Evolutionary conservation across 2,797 vertebrate species (phyloP).

Genomic region (Notolabrus celidotus): DNA sequence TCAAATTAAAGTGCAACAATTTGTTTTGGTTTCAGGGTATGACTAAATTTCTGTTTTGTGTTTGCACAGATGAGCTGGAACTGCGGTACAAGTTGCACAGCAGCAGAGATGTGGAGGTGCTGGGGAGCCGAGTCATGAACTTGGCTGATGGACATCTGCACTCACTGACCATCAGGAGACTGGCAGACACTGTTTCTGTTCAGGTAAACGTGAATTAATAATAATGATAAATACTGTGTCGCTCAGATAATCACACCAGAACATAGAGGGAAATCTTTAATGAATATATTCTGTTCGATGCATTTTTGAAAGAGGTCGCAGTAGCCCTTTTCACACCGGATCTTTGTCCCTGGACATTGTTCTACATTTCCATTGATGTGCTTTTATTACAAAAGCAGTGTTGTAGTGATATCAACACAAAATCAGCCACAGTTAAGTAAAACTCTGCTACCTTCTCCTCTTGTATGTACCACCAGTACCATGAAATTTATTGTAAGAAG

Average conservation of each 20-base stretch:
- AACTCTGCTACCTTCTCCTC: no score
- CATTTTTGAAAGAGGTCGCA: no score
- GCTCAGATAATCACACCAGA: background rate
- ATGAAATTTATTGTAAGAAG: no score
- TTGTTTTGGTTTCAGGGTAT: background rate
- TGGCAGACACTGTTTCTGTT: conserved; percentile 82
- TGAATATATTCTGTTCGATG: no score
- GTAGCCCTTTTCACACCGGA: no score
- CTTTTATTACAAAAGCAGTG: no score
- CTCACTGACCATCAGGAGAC: conserved; percentile 86
- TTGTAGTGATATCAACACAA: no score
- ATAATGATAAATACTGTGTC: background rate
- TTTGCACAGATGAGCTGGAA: conserved; percentile 89
- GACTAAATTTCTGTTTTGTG: conserved; percentile 9
- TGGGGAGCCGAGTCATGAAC: conserved; percentile 83
- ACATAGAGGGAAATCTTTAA: background rate
- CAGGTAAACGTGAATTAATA: conserved; percentile 67
- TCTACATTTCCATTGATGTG: no score
- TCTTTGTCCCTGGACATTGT: no score
- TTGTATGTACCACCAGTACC: no score
- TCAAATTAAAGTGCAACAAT: no score
- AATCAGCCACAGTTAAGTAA: no score
- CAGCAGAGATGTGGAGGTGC: conserved; percentile 86
- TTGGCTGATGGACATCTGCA: conserved; percentile 92
- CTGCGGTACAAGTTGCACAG: conserved; percentile 91